Base-by-base conservation (phyloP, 2,113 vertebrate genomes). In the Miniopterus natalensis region DNA sequence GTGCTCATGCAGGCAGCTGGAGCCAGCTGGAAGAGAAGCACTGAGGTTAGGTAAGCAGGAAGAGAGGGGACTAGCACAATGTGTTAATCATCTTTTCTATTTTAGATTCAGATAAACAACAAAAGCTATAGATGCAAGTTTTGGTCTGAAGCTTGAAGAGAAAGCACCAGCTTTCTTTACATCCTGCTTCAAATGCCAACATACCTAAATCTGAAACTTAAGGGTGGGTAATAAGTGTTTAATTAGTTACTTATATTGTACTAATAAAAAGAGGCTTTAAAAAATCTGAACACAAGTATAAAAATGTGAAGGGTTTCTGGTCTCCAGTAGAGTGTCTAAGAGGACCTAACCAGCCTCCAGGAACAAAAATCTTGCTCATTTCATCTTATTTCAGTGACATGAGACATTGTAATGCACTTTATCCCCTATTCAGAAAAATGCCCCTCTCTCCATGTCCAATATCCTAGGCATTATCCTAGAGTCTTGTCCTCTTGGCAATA, bases 251-350 rank as follows among this genome's bases (percentile, higher is more conserved):
- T 88, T 59, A 61, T n/a, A 59, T 45, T 61, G 3, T 17, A 63
- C 57, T 70, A 75, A 87, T 17, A 81, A 57, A 77, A 88, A 25
- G 79, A 84, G 12, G 45, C 63, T 94, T 80, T 75, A 21, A 81
- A n/a, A 31, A 87, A 91, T 71, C 70, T 40, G 29, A 87, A 88
- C 25, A 55, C 18, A 53, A 53, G 40, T 45, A 75, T 59, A 66
- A 86, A 73, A 80, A 59, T n/a, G 27, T n/a, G 49, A 51, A 29
- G 74, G 57, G 40, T 13, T 90, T 59, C 70, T 68, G 70, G 75
- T 83, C 31, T 83, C 51, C 3, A 6, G 17, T 14, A n/a, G 42
- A 45, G 47, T 73, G 47, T 63, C 42, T 63, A 47, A 18, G 53
- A 49, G 53, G 57, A 65, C 61, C 75, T n/a, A 73, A 40, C 27